Percentiles rank a stretch among this genome's conserved stretches.
These are phyloP conservation scores for Thinocorus orbignyianus DNA, from an alignment of 2,113 vertebrate species.

Conservation along the genomic window DNA sequence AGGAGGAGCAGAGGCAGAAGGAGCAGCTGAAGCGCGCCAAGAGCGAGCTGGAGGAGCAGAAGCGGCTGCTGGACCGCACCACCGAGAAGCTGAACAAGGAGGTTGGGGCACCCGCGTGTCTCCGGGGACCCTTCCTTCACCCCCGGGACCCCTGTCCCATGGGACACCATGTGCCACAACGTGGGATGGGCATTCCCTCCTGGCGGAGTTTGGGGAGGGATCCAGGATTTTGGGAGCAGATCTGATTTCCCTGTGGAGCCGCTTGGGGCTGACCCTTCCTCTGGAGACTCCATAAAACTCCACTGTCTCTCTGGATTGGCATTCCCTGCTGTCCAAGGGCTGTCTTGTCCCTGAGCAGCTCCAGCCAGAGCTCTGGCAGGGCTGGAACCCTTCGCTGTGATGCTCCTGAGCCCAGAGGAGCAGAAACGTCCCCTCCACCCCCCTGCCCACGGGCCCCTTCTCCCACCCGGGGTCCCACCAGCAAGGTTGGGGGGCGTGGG, in stretches of 20 bases:
- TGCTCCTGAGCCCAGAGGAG: background rate
- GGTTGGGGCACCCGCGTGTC: slow-evolving; percentile 15
- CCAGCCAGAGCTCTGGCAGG: background rate
- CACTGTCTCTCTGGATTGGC: background rate
- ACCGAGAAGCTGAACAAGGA: slow-evolving; percentile 76
- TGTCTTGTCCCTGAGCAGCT: background rate
- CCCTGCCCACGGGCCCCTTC: accelerated
- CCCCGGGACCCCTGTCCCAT: accelerated
- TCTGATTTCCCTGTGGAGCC: background rate
- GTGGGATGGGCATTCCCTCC: background rate
- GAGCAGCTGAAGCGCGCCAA: slow-evolving; percentile 73
- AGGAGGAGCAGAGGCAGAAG: slow-evolving; percentile 80
- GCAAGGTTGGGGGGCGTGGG: background rate
- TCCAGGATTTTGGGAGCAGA: accelerated
- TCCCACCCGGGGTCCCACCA: background rate
- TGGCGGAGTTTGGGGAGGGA: background rate
- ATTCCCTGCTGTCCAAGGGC: background rate
- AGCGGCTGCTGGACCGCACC: slow-evolving; percentile 71
- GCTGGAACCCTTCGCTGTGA: accelerated
- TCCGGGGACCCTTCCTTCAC: accelerated
- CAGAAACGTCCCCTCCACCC: background rate
- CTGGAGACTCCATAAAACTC: background rate
- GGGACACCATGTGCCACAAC: accelerated
- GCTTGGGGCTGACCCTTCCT: background rate
- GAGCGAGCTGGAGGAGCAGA: slow-evolving; percentile 80